These are phyloP conservation scores for Tachysurus fulvidraco DNA, from an alignment of 2,113 vertebrate genomes.

Conservation along the genomic window DNA sequence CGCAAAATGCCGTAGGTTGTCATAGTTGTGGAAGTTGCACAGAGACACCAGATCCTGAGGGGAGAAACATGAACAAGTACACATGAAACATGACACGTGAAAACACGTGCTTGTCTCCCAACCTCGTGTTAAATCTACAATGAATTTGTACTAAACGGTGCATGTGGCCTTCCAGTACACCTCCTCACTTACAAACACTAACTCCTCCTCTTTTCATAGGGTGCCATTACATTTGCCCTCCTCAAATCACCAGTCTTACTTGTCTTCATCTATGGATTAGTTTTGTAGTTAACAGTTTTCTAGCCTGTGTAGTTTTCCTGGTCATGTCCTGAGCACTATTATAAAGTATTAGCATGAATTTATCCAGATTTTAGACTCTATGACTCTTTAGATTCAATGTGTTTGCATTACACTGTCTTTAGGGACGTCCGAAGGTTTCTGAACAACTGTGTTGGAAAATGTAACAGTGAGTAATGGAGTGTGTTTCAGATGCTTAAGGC, in stretches of 20 bases:
- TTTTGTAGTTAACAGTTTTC: neutral
- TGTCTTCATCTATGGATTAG: neutral
- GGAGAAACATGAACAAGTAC: neutral
- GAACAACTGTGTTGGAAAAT: too few species aligned
- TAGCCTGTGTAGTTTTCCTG: neutral
- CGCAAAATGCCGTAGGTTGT: constrained; percentile 96
- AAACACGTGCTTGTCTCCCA: neutral
- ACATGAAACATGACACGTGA: neutral
- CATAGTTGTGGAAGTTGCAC: constrained; percentile 99
- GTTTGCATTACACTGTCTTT: neutral
- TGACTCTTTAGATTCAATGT: neutral
- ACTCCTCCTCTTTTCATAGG: neutral
- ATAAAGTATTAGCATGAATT: neutral
- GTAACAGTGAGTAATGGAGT: neutral
- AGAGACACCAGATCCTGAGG: constrained; percentile 91
- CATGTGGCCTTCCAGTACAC: neutral
- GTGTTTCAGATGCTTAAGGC: neutral
- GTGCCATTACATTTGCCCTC: neutral
- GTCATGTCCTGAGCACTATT: neutral
- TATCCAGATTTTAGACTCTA: neutral
- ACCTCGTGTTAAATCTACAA: too few species aligned
- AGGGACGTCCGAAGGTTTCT: neutral
- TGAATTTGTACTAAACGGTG: neutral
- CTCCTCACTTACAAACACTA: neutral
- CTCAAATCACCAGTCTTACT: neutral